Evolutionary conservation across 1,140 invertebrate genomes (phyloP).

Genomic region (Leptonema lineaticorne): DNA sequence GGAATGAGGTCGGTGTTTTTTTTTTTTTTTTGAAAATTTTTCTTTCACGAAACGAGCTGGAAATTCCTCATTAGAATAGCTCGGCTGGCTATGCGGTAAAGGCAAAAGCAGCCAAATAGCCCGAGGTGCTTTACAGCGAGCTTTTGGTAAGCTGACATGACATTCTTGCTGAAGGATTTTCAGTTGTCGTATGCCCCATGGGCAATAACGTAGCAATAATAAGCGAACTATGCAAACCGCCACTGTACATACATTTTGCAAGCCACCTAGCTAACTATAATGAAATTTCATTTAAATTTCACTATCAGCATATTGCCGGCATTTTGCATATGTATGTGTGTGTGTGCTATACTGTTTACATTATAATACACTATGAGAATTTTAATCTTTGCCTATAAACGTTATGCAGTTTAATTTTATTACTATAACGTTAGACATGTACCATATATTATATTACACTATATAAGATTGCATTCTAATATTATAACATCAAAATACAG

Average conservation of each 20-base stretch:
- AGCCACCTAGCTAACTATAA: no score
- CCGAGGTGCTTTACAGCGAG: not conserved
- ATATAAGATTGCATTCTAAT: no score
- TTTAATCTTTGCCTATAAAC: no score
- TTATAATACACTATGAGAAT: no score
- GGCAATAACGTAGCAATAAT: conserved; percentile 7
- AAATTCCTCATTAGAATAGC: conserved; percentile 22
- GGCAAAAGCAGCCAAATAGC: conserved; percentile 5
- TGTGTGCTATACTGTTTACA: no score
- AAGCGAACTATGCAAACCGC: conserved; percentile 9
- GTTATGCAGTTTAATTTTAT: no score
- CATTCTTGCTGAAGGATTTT: conserved; percentile 25
- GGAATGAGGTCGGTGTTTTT: not conserved
- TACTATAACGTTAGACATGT: no score
- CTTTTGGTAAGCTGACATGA: conserved; percentile 10
- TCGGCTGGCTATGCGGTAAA: not conserved
- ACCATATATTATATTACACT: no score
- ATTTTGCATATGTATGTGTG: no score
- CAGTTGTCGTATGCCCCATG: not conserved
- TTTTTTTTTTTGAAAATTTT: not conserved
- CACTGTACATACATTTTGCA: not conserved
- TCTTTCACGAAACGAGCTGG: not conserved
- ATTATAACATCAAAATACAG: no score
- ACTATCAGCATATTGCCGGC: no score
- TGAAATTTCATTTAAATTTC: no score